These are phyloP conservation scores for Tetheella fluctuosa DNA, from an alignment of 2,888 invertebrate genomes.

Conservation along the genomic window DNA sequence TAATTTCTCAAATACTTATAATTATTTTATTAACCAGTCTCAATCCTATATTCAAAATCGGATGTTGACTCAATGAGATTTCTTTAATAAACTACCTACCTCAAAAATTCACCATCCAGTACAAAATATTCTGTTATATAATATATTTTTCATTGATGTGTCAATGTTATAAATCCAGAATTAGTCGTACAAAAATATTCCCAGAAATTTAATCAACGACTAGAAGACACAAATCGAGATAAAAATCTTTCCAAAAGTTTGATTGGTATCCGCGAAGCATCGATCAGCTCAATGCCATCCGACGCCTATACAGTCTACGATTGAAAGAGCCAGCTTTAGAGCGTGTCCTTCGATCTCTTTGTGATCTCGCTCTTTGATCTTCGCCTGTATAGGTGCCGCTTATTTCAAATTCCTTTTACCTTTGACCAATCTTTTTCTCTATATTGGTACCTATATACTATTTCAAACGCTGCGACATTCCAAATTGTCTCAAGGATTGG, in stretches of 20 bases:
- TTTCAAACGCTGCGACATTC: conserved; percentile 19
- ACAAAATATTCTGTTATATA: no score
- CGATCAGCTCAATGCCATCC: conserved; percentile 39
- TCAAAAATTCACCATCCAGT: no score
- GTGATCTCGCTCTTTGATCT: conserved; percentile 61
- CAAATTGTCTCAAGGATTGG: neutral
- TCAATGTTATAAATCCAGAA: no score
- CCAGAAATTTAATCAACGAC: conserved; percentile 2
- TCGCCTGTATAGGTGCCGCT: conserved; percentile 43
- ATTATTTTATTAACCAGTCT: no score
- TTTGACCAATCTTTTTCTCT: conserved; percentile 61
- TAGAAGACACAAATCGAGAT: conserved; percentile 21
- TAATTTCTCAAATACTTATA: no score
- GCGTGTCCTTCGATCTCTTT: conserved; percentile 54
- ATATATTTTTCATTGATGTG: no score
- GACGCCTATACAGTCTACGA: conserved; percentile 27
- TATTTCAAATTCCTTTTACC: conserved; percentile 60
- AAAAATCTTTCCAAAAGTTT: conserved; percentile 24
- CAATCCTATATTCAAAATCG: no score
- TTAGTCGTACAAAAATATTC: neutral
- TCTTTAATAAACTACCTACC: no score
- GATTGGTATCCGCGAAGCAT: conserved; percentile 34
- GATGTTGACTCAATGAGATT: no score
- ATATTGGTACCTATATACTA: conserved; percentile 29
- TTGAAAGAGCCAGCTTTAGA: conserved; percentile 31